These are phyloP conservation scores for Dryoscopus gambensis DNA, from an alignment of 2,113 vertebrate species.

Conservation along the genomic window DNA sequence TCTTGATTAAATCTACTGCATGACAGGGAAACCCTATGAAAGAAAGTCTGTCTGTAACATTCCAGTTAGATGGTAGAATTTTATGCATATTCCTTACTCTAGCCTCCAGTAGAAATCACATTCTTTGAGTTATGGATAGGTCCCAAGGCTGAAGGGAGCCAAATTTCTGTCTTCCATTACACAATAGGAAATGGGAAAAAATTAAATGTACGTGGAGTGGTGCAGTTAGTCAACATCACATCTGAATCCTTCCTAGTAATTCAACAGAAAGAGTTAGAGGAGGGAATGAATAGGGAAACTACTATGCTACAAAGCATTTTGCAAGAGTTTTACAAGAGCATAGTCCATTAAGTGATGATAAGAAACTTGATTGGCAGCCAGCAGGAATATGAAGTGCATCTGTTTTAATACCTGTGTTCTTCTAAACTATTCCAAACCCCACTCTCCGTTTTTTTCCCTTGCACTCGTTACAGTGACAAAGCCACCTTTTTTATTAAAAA, in stretches of 20 bases:
- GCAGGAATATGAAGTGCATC: not conserved
- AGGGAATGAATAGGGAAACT: not conserved
- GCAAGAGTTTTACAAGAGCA: not conserved
- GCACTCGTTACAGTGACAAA: not conserved
- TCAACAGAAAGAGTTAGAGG: not conserved
- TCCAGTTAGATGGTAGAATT: not conserved
- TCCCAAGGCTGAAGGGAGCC: not conserved
- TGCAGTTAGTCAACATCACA: not conserved
- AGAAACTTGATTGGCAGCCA: not conserved
- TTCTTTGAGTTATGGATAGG: slow-evolving; percentile 42
- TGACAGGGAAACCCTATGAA: slow-evolving; percentile 7
- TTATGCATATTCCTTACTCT: not conserved
- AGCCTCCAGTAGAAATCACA: slow-evolving; percentile 44
- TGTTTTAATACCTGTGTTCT: not conserved
- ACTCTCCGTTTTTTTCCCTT: not conserved
- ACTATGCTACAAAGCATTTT: not conserved
- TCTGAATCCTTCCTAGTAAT: not conserved
- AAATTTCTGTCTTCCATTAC: slow-evolving; percentile 51
- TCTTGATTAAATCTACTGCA: slow-evolving; percentile 11
- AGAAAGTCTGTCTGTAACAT: not conserved
- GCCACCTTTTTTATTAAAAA: not conserved
- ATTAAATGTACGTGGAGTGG: not conserved
- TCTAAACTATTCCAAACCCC: not conserved
- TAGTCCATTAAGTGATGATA: not conserved
- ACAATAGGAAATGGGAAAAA: slow-evolving; percentile 18